phyloP scores from a whole-genome alignment of 2,888 invertebrate genomes.

The Thyatira batis region DNA sequence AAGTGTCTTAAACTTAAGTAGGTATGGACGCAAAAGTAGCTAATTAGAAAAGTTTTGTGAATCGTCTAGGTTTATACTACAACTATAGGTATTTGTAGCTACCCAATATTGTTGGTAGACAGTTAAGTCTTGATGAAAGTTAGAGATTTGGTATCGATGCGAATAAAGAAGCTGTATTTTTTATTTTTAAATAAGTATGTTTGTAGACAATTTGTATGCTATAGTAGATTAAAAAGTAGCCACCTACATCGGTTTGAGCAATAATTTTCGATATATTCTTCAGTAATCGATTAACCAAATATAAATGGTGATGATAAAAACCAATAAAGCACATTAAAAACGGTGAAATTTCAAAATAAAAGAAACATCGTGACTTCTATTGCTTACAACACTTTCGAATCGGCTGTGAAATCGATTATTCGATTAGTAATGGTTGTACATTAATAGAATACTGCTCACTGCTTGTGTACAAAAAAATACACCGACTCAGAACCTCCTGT shows the following conservation, averaged over 20 bases:
- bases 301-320: conserved; percentile 20
- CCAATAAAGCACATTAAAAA: conserved; percentile 22
- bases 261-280: neutral
- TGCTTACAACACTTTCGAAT: conserved; percentile 44
- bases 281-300: conserved; percentile 20
- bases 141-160: neutral
- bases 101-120: neutral
- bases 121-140: neutral
- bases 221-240: neutral
- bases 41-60: conserved; percentile 74
- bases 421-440: conserved; percentile 41
- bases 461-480: conserved; percentile 33
- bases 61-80: conserved; percentile 37
- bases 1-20: conserved; percentile 72
- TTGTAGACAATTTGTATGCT: neutral
- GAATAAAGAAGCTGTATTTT: neutral
- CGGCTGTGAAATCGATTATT: conserved; percentile 51
- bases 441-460: conserved; percentile 32
- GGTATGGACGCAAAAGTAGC: conserved; percentile 63
- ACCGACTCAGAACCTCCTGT: no score
- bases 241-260: neutral
- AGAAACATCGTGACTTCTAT: conserved; percentile 23
- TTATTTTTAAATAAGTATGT: neutral
- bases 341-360: conserved; percentile 39
- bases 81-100: conserved; percentile 2